Conservation (phyloP, 2,797 vertebrate genomes). For the Picus viridis region DNA sequence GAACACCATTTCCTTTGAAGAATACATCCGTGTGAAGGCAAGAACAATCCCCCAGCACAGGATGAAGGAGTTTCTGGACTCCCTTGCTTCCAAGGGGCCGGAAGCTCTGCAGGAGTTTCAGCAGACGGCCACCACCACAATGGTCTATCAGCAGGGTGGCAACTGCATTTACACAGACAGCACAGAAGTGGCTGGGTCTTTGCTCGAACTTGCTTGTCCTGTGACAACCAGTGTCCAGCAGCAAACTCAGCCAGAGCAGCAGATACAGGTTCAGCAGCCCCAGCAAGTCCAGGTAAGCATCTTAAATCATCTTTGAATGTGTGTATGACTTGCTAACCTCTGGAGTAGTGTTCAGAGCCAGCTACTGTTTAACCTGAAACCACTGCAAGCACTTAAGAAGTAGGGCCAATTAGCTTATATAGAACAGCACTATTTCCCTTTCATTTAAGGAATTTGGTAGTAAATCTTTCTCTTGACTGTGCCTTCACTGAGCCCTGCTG, state of each 20-base stretch:
- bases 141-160: conserved; percentile 95
- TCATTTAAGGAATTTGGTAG: conserved; percentile 6
- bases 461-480: neutral
- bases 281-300: conserved; percentile 83
- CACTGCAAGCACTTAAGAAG: neutral
- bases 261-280: conserved; percentile 83
- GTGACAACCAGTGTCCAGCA: conserved; percentile 87
- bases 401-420: neutral
- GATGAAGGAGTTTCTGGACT: conserved; percentile 98
- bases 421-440: neutral
- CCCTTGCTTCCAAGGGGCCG: conserved; percentile 91
- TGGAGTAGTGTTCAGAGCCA: neutral
- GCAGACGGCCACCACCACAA: conserved; percentile 87
- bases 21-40: conserved; percentile 95
- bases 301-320: neutral
- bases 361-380: neutral
- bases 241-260: conserved; percentile 82
- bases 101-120: conserved; percentile 96
- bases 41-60: conserved; percentile 95
- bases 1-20: conserved; percentile 94
- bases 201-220: conserved; percentile 95
- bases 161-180: conserved; percentile 98
- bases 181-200: conserved; percentile 94
- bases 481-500: neutral
- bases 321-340: neutral